Evolutionary conservation across 53 echinoderm and acorn worm genomes (phyloP).

Genomic region (Paracentrotus lividus): DNA sequence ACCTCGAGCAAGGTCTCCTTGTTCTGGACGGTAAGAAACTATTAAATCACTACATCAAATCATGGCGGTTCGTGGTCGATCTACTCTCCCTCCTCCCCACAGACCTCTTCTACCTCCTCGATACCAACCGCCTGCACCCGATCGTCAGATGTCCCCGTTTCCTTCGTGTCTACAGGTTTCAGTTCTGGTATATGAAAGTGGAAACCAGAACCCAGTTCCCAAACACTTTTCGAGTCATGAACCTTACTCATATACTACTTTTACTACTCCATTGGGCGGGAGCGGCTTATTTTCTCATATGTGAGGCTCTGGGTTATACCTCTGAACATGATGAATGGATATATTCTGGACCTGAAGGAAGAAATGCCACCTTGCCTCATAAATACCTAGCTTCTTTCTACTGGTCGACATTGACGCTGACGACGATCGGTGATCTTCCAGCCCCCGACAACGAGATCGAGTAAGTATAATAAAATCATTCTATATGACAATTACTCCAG

Average conservation of each 20-base stretch:
- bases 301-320: constrained; percentile 62
- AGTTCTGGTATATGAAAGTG: constrained; percentile 80
- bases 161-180: constrained; percentile 80
- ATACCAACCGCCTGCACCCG: constrained; percentile 48
- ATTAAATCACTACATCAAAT: constrained; percentile 76
- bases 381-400: constrained; percentile 92
- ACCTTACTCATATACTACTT: constrained; percentile 83
- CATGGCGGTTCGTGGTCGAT: constrained; percentile 78
- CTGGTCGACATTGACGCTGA: constrained; percentile 94
- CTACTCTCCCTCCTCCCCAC: constrained; percentile 83
- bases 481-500: too few relatives aligned
- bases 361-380: constrained; percentile 76
- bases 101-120: constrained; percentile 85
- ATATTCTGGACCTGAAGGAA: constrained; percentile 75
- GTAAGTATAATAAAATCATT: constrained; percentile 80
- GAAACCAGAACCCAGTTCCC: constrained; percentile 85
- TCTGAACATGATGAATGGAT: constrained; percentile 77
- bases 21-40: constrained; percentile 78
- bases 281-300: constrained; percentile 84
- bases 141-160: constrained; percentile 85
- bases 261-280: constrained; percentile 94
- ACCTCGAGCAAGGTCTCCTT: constrained; percentile 88
- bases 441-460: constrained; percentile 81
- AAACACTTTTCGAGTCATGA: constrained; percentile 82
- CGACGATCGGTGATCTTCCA: constrained; percentile 91